Evolutionary conservation across 2,113 vertebrate genomes (phyloP).

Genomic region (Neotoma lepida): DNA sequence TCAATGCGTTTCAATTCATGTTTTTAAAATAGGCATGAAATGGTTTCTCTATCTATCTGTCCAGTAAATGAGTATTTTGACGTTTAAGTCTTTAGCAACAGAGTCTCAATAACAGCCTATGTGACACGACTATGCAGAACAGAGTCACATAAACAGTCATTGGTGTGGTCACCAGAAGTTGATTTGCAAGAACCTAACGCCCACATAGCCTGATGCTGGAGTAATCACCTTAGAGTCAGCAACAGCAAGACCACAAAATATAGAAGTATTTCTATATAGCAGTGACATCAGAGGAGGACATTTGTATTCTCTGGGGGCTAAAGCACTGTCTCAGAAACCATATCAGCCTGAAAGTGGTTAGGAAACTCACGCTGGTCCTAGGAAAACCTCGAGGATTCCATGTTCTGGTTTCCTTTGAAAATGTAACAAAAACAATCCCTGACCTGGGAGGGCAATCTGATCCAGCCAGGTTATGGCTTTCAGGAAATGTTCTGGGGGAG

Average conservation of each 20-base stretch:
- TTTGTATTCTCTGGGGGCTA: neutral
- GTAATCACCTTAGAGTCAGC: neutral
- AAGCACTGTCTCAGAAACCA: neutral
- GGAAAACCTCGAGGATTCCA: conserved; percentile 25
- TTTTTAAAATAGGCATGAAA: conserved; percentile 5
- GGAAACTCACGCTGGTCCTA: conserved; percentile 41
- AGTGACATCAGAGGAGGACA: neutral
- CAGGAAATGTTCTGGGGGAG: conserved; percentile 46
- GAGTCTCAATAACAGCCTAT: neutral
- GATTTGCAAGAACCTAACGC: neutral
- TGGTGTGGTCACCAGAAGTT: neutral
- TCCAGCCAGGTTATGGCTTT: conserved; percentile 19
- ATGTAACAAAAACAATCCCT: conserved; percentile 33
- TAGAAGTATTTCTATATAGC: neutral
- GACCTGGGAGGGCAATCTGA: conserved; percentile 8
- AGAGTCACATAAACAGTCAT: neutral
- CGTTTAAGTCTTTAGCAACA: neutral
- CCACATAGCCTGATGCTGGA: neutral
- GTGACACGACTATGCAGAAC: neutral
- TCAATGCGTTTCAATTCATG: conserved; percentile 2
- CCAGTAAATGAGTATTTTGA: neutral
- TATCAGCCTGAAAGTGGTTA: neutral
- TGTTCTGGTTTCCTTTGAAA: conserved; percentile 50
- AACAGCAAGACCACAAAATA: neutral
- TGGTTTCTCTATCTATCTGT: neutral